Evolutionary conservation across 92 coral and sea anemone species (phyloP).

Genomic region (Paramuricea clavata): DNA sequence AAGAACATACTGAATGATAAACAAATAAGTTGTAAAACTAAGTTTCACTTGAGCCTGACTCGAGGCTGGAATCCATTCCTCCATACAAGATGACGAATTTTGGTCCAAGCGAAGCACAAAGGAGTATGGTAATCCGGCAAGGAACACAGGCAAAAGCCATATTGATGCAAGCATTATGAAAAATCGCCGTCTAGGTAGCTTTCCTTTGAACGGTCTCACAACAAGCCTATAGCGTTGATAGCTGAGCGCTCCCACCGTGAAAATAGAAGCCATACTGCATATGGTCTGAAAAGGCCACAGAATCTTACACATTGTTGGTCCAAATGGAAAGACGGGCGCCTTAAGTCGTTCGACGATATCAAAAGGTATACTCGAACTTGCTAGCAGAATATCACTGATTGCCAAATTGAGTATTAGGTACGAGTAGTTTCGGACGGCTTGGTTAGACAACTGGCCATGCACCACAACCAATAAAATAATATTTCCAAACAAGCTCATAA

Average conservation of each 20-base stretch:
- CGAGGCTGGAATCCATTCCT: constrained; percentile 5
- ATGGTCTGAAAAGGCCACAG: constrained; percentile 91
- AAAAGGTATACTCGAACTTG: constrained; percentile 81
- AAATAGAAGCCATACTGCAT: constrained; percentile 82
- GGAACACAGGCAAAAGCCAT: constrained; percentile 35
- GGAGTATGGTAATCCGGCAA: constrained; percentile 36
- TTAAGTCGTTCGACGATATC: constrained; percentile 63
- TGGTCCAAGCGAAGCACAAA: constrained; percentile 23
- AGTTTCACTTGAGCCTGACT: constrained; percentile 31
- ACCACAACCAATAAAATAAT: constrained; percentile 3
- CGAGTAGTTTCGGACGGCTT: constrained; percentile 82
- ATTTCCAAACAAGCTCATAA: constrained; percentile 22
- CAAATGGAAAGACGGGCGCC: constrained; percentile 72
- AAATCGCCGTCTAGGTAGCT: neutral
- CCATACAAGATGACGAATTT: constrained; percentile 1
- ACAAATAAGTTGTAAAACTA: constrained; percentile 27
- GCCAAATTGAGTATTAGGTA: constrained; percentile 83
- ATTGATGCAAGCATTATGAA: constrained; percentile 15
- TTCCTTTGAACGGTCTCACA: constrained; percentile 35
- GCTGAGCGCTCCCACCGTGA: constrained; percentile 79
- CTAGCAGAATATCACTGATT: constrained; percentile 76
- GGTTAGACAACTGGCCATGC: constrained; percentile 4
- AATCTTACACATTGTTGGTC: constrained; percentile 81
- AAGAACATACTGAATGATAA: constrained; percentile 38
- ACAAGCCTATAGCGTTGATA: constrained; percentile 74